Percentiles rank a stretch among this genome's conserved stretches.
Conservation (phyloP, 2,888 invertebrate species). For the Machimus atricapillus region DNA sequence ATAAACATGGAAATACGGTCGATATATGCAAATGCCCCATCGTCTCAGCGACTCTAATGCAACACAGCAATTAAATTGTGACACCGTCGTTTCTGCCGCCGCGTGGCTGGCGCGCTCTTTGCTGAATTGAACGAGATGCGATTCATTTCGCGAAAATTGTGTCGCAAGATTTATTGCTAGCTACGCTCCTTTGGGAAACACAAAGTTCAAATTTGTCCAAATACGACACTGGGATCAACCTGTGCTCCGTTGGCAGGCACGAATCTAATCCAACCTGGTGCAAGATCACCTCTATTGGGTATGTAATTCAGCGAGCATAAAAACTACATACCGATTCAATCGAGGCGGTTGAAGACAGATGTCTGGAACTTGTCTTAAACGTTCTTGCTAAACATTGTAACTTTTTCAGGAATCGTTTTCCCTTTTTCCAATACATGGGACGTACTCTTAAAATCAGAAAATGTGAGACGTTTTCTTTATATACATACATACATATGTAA, state of each 20-base stretch:
- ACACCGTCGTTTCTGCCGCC: background rate
- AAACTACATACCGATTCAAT: background rate
- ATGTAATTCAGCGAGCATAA: background rate
- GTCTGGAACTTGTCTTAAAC: background rate
- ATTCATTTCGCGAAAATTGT: background rate
- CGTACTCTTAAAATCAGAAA: too few relatives aligned
- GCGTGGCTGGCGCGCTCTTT: background rate
- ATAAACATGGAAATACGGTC: slow-evolving; percentile 11
- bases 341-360: background rate
- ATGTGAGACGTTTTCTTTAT: too few relatives aligned
- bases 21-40: slow-evolving; percentile 26
- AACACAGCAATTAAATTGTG: slow-evolving; percentile 19
- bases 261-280: background rate
- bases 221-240: background rate
- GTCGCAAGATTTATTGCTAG: background rate
- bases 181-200: background rate
- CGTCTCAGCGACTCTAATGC: background rate
- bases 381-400: background rate
- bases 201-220: background rate
- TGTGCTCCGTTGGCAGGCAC: background rate
- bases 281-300: background rate
- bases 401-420: background rate
- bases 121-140: background rate
- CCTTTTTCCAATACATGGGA: background rate
- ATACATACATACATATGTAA: too few relatives aligned